Conservation (phyloP, 2,797 vertebrate genomes). For the Myiotriccus ornatus region DNA sequence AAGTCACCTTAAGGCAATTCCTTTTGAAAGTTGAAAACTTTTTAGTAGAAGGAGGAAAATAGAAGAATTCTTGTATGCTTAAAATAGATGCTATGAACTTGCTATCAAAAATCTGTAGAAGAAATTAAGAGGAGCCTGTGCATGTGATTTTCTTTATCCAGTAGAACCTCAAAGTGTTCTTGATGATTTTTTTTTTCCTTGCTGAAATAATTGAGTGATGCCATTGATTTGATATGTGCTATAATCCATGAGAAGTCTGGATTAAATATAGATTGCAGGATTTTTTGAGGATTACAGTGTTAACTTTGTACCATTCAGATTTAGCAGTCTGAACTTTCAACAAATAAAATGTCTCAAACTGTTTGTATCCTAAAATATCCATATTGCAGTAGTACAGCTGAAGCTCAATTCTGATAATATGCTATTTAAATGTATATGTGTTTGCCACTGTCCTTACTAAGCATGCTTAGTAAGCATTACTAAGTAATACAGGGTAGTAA, state of each 20-base stretch:
- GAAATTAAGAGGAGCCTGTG: background rate
- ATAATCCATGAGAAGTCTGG: background rate
- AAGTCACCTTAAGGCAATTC: background rate
- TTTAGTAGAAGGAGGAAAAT: background rate
- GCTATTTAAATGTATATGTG: background rate
- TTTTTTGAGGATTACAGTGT: background rate
- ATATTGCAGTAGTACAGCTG: background rate
- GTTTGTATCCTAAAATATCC: background rate
- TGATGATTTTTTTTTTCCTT: background rate
- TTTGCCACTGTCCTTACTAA: background rate
- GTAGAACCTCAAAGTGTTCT: background rate
- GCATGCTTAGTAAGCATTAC: too few species aligned
- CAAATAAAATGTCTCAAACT: background rate
- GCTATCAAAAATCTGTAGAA: background rate
- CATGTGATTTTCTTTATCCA: background rate
- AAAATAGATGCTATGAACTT: background rate
- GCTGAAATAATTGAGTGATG: background rate
- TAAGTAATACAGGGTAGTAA: background rate
- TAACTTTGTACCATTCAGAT: background rate
- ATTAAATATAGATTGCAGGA: background rate
- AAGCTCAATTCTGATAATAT: background rate
- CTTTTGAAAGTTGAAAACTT: background rate
- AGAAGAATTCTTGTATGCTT: background rate
- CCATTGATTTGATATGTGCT: background rate
- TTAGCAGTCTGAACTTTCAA: background rate